Conservation (phyloP, 2,797 vertebrate species). For the Acanthopagrus latus region DNA sequence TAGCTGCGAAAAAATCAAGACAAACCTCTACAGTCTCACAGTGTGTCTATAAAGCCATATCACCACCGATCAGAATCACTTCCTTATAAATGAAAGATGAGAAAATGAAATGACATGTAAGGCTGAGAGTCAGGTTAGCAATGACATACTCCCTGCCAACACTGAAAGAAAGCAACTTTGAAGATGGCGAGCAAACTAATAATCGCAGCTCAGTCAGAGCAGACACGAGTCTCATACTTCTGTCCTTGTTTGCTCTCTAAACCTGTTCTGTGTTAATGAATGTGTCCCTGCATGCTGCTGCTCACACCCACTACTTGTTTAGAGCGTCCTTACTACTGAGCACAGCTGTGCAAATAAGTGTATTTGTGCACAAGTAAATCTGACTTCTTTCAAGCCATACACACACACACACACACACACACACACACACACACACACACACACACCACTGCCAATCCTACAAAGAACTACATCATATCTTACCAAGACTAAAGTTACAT, state of each 20-base stretch:
- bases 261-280: conserved; percentile 18
- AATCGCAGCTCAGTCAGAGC: not conserved
- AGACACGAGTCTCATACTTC: not conserved
- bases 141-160: not conserved
- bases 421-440: not conserved
- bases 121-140: no score
- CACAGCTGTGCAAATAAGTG: not conserved
- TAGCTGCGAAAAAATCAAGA: not conserved
- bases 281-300: conserved; percentile 1
- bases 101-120: not conserved
- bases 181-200: not conserved
- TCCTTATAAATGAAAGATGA: not conserved
- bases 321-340: not conserved
- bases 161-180: no score
- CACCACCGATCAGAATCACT: not conserved
- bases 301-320: not conserved
- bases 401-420: not conserved
- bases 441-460: no score
- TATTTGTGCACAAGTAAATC: not conserved
- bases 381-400: not conserved
- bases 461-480: no score
- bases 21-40: not conserved
- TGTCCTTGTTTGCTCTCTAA: conserved; percentile 6
- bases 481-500: no score
- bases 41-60: not conserved